Evolutionary conservation across 2,113 vertebrate genomes (phyloP).

Genomic region (Trochalopteron elliotii): DNA sequence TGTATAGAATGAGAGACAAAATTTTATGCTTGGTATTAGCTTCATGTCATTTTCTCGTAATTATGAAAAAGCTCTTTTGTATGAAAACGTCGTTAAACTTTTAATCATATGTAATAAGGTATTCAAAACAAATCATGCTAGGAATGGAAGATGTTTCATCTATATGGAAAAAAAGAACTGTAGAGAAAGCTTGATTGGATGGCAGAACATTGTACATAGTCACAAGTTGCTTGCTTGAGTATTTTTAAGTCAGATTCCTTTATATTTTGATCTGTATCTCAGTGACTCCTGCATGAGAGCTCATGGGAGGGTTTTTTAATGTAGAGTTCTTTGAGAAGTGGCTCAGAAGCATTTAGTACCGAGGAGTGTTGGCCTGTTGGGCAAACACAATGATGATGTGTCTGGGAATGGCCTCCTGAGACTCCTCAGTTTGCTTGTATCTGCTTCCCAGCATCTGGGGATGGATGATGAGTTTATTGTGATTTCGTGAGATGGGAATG

Average conservation of each 20-base stretch:
- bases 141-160: not conserved
- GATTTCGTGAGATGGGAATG: not conserved
- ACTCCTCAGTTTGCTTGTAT: accelerated
- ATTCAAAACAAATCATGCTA: not conserved
- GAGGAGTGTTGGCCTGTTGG: not conserved
- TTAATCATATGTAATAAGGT: not conserved
- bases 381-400: not conserved
- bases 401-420: not conserved
- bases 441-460: not conserved
- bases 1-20: not conserved
- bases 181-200: not conserved
- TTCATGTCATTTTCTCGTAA: not conserved
- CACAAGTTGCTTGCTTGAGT: not conserved
- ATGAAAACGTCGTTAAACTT: not conserved
- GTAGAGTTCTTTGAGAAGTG: not conserved
- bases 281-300: not conserved
- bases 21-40: not conserved
- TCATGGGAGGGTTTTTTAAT: not conserved
- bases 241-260: not conserved
- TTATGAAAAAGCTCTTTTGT: constrained; percentile 12
- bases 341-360: not conserved
- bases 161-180: not conserved
- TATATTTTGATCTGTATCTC: not conserved
- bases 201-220: not conserved
- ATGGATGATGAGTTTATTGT: not conserved